Percentiles rank a stretch among this genome's conserved stretches.
phyloP scores from a whole-genome alignment of 1,140 invertebrate genomes.

The Drosophila subpulchrella region DNA sequence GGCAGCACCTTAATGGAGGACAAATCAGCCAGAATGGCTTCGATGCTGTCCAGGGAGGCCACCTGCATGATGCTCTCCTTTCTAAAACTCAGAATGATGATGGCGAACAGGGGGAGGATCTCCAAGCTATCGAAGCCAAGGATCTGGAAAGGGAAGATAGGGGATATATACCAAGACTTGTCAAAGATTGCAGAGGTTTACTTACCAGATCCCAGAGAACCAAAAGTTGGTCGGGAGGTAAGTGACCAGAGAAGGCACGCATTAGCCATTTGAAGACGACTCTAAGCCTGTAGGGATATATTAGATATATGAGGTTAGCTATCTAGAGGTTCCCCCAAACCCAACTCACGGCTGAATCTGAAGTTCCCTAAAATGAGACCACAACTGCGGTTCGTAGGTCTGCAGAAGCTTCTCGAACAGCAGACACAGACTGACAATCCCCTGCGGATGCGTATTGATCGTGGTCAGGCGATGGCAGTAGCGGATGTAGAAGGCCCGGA shows the following conservation, averaged over 20 bases:
- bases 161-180: not conserved
- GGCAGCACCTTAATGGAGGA: slow-evolving; percentile 96
- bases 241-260: slow-evolving; percentile 96
- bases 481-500: slow-evolving; percentile 95
- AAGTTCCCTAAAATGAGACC: slow-evolving; percentile 94
- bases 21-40: slow-evolving; percentile 95
- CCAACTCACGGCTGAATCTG: slow-evolving; percentile 95
- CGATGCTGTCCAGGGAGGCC: slow-evolving; percentile 92
- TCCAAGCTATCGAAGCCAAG: slow-evolving; percentile 96
- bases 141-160: slow-evolving; percentile 84
- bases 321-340: not conserved
- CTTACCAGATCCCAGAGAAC: slow-evolving; percentile 93
- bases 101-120: slow-evolving; percentile 93
- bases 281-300: slow-evolving; percentile 82
- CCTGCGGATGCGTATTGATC: slow-evolving; percentile 95
- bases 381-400: slow-evolving; percentile 94
- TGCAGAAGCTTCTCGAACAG: slow-evolving; percentile 96
- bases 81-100: slow-evolving; percentile 95
- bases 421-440: slow-evolving; percentile 92
- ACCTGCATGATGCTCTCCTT: slow-evolving; percentile 97
- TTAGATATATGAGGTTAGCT: not conserved
- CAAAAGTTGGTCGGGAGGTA: slow-evolving; percentile 95
- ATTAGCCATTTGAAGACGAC: slow-evolving; percentile 98
- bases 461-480: slow-evolving; percentile 96
- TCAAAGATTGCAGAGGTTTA: not conserved